Percentiles rank a stretch among this genome's conserved stretches.
These are phyloP conservation scores for Athalia circularis DNA, from an alignment of 2,888 invertebrate species.

Conservation along the genomic window DNA sequence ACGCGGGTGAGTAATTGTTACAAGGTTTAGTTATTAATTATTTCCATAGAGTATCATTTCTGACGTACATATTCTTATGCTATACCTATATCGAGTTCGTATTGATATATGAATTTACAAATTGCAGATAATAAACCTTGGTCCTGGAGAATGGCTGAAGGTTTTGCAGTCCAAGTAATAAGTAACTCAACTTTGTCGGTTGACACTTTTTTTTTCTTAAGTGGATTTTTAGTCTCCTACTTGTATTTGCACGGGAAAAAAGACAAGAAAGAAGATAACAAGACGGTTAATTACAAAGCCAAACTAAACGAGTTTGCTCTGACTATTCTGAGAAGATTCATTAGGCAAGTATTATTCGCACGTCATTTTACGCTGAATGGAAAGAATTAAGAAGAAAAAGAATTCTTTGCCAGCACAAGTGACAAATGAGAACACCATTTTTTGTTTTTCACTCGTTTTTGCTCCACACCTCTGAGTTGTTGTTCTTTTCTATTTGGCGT, in stretches of 20 bases:
- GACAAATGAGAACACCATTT: no score
- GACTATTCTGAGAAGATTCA: conserved; percentile 68
- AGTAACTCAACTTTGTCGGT: conserved; percentile 74
- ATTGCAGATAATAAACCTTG: conserved; percentile 69
- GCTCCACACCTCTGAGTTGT: no score
- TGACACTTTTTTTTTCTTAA: conserved; percentile 75
- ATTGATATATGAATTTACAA: background rate
- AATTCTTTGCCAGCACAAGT: no score
- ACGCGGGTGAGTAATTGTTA: conserved; percentile 60
- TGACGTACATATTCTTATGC: no score
- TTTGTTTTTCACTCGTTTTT: background rate
- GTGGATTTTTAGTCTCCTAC: conserved; percentile 67
- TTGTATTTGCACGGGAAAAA: conserved; percentile 59
- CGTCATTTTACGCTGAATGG: conserved; percentile 7
- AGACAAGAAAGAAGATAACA: conserved; percentile 50
- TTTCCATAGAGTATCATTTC: no score
- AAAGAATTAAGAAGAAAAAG: background rate
- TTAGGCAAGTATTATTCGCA: conserved; percentile 66
- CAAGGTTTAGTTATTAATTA: background rate
- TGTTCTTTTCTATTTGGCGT: no score
- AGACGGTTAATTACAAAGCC: conserved; percentile 50
- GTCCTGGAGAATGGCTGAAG: conserved; percentile 68
- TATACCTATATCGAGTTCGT: no score
- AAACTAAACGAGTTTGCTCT: conserved; percentile 56
- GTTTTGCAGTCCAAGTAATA: conserved; percentile 70